Conservation (phyloP, 2,888 invertebrate species). For the Drosophila yooni region DNA sequence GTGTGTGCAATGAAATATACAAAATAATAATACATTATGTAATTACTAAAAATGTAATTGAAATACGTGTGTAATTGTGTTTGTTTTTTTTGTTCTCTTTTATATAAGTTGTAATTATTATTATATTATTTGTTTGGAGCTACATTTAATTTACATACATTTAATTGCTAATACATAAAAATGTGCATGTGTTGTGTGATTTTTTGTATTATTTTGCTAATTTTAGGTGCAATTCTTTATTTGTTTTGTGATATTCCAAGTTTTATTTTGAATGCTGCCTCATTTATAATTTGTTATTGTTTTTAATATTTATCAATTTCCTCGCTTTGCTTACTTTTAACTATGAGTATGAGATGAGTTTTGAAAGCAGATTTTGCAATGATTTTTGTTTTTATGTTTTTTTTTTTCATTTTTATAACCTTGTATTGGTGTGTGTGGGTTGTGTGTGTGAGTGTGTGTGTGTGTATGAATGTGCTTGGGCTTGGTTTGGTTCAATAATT, state of each 20-base stretch:
- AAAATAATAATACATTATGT: conserved; percentile 76
- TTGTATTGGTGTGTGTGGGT: conserved; percentile 12
- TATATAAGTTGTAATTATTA: conserved; percentile 47
- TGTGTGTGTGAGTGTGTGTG: conserved; percentile 30
- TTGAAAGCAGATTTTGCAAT: conserved; percentile 78
- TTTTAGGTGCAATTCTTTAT: conserved; percentile 31
- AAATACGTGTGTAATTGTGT: conserved; percentile 57
- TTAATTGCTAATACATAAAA: conserved; percentile 59
- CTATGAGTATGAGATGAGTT: conserved; percentile 78
- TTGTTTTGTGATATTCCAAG: conserved; percentile 3
- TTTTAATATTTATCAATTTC: conserved; percentile 14
- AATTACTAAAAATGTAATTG: conserved; percentile 76
- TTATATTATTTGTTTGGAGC: conserved; percentile 43
- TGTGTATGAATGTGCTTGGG: conserved; percentile 63
- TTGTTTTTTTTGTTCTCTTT: conserved; percentile 19
- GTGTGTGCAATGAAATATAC: conserved; percentile 60
- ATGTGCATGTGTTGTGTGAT: conserved; percentile 31
- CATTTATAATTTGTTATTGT: conserved; percentile 34
- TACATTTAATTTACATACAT: conserved; percentile 64
- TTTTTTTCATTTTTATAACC: conserved; percentile 38
- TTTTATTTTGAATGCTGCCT: conserved; percentile 57
- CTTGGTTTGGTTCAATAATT: conserved; percentile 73
- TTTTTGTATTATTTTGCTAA: conserved; percentile 16
- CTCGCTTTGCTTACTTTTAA: conserved; percentile 66
- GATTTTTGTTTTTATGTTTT: conserved; percentile 50